A percentile compares a stretch with the other conserved stretches of the same genome.
Evolutionary conservation across 1,140 invertebrate genomes (phyloP).

Genomic region (Pachyrhynchus sulphureomaculatus): DNA sequence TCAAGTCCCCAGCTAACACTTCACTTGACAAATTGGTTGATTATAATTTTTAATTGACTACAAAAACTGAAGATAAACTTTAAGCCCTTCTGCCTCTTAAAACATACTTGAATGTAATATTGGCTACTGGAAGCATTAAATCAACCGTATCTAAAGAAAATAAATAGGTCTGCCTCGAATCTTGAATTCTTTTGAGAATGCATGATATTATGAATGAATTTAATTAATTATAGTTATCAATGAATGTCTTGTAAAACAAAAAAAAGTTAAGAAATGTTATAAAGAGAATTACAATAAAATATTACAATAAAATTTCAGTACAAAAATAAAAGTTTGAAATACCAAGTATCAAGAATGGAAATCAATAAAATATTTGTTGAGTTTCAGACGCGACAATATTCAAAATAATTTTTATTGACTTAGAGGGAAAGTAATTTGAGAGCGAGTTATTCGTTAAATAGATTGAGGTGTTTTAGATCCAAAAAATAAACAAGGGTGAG

Average conservation of each 20-base stretch:
- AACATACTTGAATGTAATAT: slow-evolving; percentile 11
- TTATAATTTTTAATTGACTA: slow-evolving; percentile 39
- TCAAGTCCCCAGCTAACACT: slow-evolving; percentile 28
- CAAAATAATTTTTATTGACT: no score
- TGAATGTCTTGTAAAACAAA: not conserved
- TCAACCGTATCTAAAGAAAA: slow-evolving; percentile 13
- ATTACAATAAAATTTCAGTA: no score
- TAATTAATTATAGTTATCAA: not conserved
- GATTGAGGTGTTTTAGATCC: no score
- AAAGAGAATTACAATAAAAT: no score
- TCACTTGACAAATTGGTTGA: slow-evolving; percentile 39
- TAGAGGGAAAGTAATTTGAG: no score
- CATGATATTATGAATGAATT: slow-evolving; percentile 1
- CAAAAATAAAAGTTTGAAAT: no score
- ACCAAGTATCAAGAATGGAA: no score
- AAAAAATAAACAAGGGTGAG: no score
- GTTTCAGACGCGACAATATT: no score
- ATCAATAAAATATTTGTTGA: no score
- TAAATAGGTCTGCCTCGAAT: not conserved
- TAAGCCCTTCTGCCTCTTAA: slow-evolving; percentile 8
- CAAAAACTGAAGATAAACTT: slow-evolving; percentile 6
- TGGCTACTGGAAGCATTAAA: slow-evolving; percentile 15
- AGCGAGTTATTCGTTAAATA: no score
- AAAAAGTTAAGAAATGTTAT: no score
- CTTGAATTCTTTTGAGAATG: not conserved